These are phyloP conservation scores for Microplitis mediator DNA, from an alignment of 1,140 invertebrate species.

Conservation along the genomic window DNA sequence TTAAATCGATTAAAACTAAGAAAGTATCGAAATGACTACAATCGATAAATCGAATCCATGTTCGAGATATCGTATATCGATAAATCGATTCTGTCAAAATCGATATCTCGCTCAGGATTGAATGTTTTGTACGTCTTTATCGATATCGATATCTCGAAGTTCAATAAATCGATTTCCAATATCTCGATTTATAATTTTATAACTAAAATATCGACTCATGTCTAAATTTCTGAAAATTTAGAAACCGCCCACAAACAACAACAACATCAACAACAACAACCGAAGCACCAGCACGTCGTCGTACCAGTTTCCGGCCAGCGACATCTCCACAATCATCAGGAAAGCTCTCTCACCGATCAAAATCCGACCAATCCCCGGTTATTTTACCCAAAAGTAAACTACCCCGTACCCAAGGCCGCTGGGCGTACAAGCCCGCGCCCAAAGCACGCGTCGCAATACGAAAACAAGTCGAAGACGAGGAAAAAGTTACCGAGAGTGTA, in stretches of 20 bases:
- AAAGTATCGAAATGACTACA: too few relatives aligned
- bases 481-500: constrained; percentile 41
- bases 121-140: too few relatives aligned
- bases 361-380: constrained; percentile 33
- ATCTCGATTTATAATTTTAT: too few relatives aligned
- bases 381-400: constrained; percentile 71
- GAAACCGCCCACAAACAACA: constrained; percentile 48
- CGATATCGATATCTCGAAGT: too few relatives aligned
- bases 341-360: constrained; percentile 37
- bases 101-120: too few relatives aligned
- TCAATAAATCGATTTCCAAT: too few relatives aligned
- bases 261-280: constrained; percentile 53
- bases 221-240: constrained; percentile 23
- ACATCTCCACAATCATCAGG: constrained; percentile 24
- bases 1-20: too few relatives aligned
- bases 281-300: constrained; percentile 49
- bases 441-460: constrained; percentile 84
- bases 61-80: too few relatives aligned
- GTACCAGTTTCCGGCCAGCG: constrained; percentile 51
- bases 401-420: constrained; percentile 77
- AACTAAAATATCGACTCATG: too few relatives aligned
- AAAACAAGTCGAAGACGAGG: constrained; percentile 69
- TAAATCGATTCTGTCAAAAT: too few relatives aligned
- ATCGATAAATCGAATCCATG: too few relatives aligned
- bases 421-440: constrained; percentile 86